phyloP scores from a whole-genome alignment of 2,888 invertebrate species.

The Ectemnius lituratus region DNA sequence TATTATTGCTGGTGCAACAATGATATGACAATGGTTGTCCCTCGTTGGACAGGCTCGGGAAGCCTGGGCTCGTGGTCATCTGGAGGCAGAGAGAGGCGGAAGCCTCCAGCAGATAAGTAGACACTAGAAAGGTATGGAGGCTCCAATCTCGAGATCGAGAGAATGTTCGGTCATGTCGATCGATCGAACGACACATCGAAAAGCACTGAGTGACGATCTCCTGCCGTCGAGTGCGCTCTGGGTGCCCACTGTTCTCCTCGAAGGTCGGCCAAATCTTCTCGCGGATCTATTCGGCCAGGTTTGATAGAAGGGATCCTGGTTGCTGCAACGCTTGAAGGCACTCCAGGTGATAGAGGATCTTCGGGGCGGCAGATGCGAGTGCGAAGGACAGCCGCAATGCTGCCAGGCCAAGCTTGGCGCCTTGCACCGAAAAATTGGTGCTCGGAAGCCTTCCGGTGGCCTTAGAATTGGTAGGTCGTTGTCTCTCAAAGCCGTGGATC shows the following conservation, averaged over 20 bases:
- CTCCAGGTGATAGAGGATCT: conserved; percentile 64
- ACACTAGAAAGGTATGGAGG: conserved; percentile 67
- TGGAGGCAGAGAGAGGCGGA: background rate
- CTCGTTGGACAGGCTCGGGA: conserved; percentile 11
- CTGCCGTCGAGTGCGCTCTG: conserved; percentile 56
- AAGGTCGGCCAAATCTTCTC: conserved; percentile 46
- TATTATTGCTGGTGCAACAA: conserved; percentile 19
- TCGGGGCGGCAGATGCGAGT: conserved; percentile 60
- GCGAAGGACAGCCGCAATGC: conserved; percentile 62
- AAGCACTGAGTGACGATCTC: conserved; percentile 46
- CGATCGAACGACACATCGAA: conserved; percentile 54
- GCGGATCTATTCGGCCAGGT: conserved; percentile 68
- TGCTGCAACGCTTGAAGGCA: conserved; percentile 59
- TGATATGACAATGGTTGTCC: conserved; percentile 12
- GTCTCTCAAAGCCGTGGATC: conserved; percentile 25
- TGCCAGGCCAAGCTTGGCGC: conserved; percentile 59
- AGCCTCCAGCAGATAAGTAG: conserved; percentile 16
- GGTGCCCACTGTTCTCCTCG: conserved; percentile 50
- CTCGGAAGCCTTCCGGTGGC: conserved; percentile 64
- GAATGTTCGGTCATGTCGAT: conserved; percentile 54
- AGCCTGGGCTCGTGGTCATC: background rate
- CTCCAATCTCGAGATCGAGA: conserved; percentile 62
- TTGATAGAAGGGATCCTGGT: conserved; percentile 62
- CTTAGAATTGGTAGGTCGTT: conserved; percentile 60
- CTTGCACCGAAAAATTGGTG: conserved; percentile 51